Base-by-base conservation (phyloP, 2,888 invertebrate genomes). In the Buathra laborator region DNA sequence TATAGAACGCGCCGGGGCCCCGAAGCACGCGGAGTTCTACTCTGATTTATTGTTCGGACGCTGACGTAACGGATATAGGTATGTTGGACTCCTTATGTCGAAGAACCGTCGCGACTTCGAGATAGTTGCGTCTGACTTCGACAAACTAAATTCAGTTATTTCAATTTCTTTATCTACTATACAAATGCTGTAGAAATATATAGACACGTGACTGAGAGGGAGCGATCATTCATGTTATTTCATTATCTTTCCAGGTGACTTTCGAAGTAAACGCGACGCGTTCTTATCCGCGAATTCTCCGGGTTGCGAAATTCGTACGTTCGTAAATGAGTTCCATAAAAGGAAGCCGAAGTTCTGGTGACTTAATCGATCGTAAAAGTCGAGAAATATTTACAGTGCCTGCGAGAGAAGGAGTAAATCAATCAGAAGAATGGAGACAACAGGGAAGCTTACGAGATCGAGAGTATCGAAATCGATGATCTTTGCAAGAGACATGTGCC, bases 1-100 rank as follows among this genome's bases (percentile, higher is more conserved):
- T 78, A 75, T 81, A 71, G 66, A 85, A 81, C 44, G 59, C 44
- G 48, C 9, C 37, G 37, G 37, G 24, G 70, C 48, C 51, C 70
- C 72, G 68, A 53, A 44, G 48, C 53, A 77, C 46, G 48, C 46
- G 68, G 79, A 46, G 16, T 43, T 29, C 43, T 43, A 76, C 62
- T 70, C 66, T 64, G 76, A 85, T 82, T 85, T 85, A 82, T 85
- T 56, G 74, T 82, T 66, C 37, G 53, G 51, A 48, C 68, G 48
- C 70, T 82, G 82, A 85, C 79, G 82, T 79, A 85, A 82, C 71
- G 24, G 48, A 44, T 72, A n/a, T 43, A 80, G 59, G 16, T 37
- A 77, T 19, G 24, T 1, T 37, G 32, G 66, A 66, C 51, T 80
- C 66, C 51, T 46, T 67, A 71, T 66, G 37, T 62, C 71, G 24